These are phyloP conservation scores for Notospermus geniculatus DNA, from an alignment of 1,140 invertebrate species.

Conservation along the genomic window DNA sequence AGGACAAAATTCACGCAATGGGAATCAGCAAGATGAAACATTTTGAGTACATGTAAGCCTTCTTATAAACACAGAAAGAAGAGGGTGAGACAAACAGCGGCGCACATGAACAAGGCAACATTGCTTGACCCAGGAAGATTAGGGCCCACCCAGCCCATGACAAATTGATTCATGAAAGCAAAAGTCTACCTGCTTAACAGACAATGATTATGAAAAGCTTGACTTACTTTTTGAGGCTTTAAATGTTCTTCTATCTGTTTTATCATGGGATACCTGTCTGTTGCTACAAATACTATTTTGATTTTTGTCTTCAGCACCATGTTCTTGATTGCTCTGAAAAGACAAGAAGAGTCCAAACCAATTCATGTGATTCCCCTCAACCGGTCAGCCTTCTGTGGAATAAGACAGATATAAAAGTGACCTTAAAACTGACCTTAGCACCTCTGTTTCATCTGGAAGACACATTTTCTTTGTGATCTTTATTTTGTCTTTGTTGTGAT, in stretches of 20 bases:
- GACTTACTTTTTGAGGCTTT: conserved; percentile 49
- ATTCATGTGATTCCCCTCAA: too few relatives aligned
- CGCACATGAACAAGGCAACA: too few relatives aligned
- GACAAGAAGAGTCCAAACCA: conserved; percentile 45
- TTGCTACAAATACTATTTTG: conserved; percentile 83
- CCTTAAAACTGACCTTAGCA: conserved; percentile 26
- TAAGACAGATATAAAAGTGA: conserved; percentile 16
- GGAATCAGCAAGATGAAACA: too few relatives aligned
- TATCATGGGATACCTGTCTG: conserved; percentile 83
- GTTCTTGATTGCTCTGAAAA: conserved; percentile 34
- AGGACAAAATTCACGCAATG: too few relatives aligned
- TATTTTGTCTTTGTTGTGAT: conserved; percentile 58
- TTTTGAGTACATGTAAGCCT: too few relatives aligned
- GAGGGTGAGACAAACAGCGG: too few relatives aligned
- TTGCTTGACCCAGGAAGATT: too few relatives aligned
- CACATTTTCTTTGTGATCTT: conserved; percentile 38
- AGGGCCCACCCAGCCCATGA: too few relatives aligned
- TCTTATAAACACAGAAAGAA: too few relatives aligned
- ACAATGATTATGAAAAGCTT: not conserved
- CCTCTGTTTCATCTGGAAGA: conserved; percentile 28
- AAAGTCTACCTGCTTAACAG: too few relatives aligned
- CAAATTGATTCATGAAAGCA: too few relatives aligned
- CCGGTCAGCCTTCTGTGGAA: too few relatives aligned
- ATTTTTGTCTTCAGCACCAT: conserved; percentile 59
- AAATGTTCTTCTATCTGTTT: conserved; percentile 54